These are phyloP conservation scores for Papilio polyxenes DNA, from an alignment of 1,140 invertebrate species.

Conservation along the genomic window DNA sequence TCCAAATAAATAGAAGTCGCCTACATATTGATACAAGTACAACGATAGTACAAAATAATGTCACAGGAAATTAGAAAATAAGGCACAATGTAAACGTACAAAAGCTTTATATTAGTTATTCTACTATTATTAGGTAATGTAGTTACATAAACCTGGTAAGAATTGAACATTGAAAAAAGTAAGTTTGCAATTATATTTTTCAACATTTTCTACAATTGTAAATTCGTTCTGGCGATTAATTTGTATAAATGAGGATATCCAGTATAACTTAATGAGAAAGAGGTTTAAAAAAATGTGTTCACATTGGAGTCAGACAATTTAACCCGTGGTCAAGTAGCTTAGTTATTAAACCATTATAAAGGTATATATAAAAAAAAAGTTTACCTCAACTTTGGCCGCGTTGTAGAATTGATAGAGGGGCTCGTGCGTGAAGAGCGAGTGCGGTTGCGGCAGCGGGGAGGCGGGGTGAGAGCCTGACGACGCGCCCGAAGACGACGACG, in stretches of 20 bases:
- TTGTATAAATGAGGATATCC: not conserved
- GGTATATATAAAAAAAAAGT: not conserved
- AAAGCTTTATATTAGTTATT: not conserved
- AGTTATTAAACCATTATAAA: not conserved
- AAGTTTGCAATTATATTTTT: not conserved
- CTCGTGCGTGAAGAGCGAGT: conserved; percentile 85
- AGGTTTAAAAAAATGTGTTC: too few species aligned
- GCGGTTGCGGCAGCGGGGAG: conserved; percentile 76
- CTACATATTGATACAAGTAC: not conserved
- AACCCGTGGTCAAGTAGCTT: not conserved
- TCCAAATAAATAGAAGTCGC: not conserved
- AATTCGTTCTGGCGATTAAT: not conserved
- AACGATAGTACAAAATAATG: not conserved
- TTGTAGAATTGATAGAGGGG: conserved; percentile 96
- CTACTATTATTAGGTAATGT: not conserved
- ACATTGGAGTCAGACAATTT: too few species aligned
- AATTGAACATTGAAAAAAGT: not conserved
- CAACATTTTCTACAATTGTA: too few species aligned
- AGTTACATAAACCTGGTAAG: conserved; percentile 1
- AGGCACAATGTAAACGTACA: not conserved
- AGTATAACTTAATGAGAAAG: not conserved
- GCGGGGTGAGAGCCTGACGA: conserved; percentile 76
- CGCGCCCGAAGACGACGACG: conserved; percentile 79
- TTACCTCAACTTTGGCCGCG: conserved; percentile 87
- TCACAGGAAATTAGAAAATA: conserved; percentile 12